Percentiles rank a stretch among this genome's conserved stretches.
These are phyloP conservation scores for Antheraea yamamai DNA, from an alignment of 2,888 invertebrate genomes.

Conservation along the genomic window DNA sequence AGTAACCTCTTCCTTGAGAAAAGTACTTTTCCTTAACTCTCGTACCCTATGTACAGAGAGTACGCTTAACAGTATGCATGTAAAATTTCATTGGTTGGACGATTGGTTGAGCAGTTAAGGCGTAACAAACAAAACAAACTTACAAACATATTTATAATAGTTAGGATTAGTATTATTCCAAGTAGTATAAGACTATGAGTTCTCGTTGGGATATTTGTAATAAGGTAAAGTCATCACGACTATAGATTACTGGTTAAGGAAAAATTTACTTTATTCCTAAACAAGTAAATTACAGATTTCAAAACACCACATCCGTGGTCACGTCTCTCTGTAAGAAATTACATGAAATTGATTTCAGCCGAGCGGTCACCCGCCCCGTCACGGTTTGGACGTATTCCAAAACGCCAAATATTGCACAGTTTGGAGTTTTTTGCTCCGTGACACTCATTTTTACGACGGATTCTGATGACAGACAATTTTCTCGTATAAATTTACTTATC, in stretches of 20 bases:
- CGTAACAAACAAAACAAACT: too few relatives aligned
- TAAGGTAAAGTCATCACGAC: background rate
- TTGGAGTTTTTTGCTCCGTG: slow-evolving; percentile 39
- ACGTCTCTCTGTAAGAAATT: slow-evolving; percentile 28
- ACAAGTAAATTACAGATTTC: background rate
- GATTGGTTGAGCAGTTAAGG: too few relatives aligned
- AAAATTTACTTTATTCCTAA: background rate
- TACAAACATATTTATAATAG: too few relatives aligned
- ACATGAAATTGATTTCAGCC: slow-evolving; percentile 53
- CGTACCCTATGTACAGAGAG: too few relatives aligned
- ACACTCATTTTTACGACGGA: slow-evolving; percentile 43
- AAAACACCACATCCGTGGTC: background rate
- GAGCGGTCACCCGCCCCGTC: slow-evolving; percentile 38
- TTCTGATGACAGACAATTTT: slow-evolving; percentile 48
- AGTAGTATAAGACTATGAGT: background rate
- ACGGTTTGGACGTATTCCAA: slow-evolving; percentile 49
- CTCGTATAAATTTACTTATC: slow-evolving; percentile 57
- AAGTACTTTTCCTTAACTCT: too few relatives aligned
- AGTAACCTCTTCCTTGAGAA: too few relatives aligned
- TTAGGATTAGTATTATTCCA: too few relatives aligned
- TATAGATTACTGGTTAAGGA: background rate
- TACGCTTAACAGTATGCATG: too few relatives aligned
- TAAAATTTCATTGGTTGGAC: too few relatives aligned
- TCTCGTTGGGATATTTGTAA: background rate
- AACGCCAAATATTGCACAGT: slow-evolving; percentile 39